Base-by-base conservation (phyloP, 2,888 invertebrate species). In the Bellardia pandia region DNA sequence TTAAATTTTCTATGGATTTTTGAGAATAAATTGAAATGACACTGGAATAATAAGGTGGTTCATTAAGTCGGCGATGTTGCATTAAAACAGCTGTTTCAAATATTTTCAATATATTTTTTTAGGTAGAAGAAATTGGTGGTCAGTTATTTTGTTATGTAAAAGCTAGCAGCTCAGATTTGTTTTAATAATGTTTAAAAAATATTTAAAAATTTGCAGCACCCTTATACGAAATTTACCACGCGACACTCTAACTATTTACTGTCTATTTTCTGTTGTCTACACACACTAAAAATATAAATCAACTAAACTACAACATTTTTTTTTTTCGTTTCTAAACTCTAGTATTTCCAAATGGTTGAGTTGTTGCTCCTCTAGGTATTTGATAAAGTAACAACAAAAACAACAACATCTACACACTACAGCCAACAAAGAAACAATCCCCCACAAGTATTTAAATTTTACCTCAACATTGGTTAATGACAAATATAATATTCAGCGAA, bases 211-310 rank as follows among this genome's bases (percentile, higher is more conserved):
- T 23, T 23, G 23, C 23, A 23, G 23, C 51, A 2, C 6, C n/a
- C 62, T 51, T 62, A 53, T 33, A 62, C 37, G 1, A 53, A 4
- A n/a, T 53, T 71, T 62, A 53, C 5, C 60, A 60, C 16, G 51
- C 53, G 69, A 76, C 60, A 72, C 60, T 53, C 11, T 60, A 30
- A 62, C 14, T 60, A 30, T 60, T 69, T 75, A 30, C 75, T 33
- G 69, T 60, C 75, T 33, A 75, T 60, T 60, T 53, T 76, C 30
- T 82, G 69, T 53, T 51, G 51, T 53, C 40, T 60, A 30, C 60
- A 16, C 13, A 69, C 30, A 30, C 13, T 48, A 48, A 79, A 40
- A 66, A 81, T 58, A 40, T 30, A 81, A 66, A 74, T 64, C 66
- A 66, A 33, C 51, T 9, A 16, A 37, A 51, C 56, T 37, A 48